These are phyloP conservation scores for Platanista minor DNA, from an alignment of 2,113 vertebrate species.

Conservation along the genomic window DNA sequence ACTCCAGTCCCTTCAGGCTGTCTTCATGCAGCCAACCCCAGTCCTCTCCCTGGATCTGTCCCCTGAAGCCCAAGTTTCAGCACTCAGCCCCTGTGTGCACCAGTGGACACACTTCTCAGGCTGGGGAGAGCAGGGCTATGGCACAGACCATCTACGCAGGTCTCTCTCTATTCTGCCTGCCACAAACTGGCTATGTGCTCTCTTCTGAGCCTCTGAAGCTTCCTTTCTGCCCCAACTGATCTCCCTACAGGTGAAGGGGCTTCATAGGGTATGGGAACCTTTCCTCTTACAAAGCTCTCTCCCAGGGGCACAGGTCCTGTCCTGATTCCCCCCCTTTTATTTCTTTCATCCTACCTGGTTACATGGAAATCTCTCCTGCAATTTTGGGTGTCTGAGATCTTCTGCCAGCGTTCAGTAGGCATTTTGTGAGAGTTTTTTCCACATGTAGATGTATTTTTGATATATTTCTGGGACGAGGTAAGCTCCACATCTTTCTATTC, in stretches of 20 bases:
- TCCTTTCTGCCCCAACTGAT: background rate
- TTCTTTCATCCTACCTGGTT: background rate
- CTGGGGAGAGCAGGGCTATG: background rate
- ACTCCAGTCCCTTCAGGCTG: background rate
- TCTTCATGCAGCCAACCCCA: background rate
- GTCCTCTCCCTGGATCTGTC: background rate
- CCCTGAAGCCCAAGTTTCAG: background rate
- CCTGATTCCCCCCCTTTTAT: background rate
- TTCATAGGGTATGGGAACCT: background rate
- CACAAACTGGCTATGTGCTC: background rate
- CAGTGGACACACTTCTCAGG: background rate
- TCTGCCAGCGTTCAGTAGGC: background rate
- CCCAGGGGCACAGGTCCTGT: background rate
- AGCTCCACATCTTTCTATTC: background rate
- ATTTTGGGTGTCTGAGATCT: background rate
- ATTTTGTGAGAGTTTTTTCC: background rate
- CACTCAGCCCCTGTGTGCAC: background rate
- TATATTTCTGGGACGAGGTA: background rate
- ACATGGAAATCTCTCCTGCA: background rate
- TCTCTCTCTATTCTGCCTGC: background rate
- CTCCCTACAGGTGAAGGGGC: background rate
- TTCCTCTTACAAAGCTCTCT: background rate
- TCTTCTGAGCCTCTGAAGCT: background rate
- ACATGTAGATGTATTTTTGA: background rate
- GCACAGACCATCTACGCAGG: fast-evolving